A percentile compares a stretch with the other conserved stretches of the same genome.
Evolutionary conservation across 2,113 vertebrate species (phyloP).

Genomic region (Monopterus albus): DNA sequence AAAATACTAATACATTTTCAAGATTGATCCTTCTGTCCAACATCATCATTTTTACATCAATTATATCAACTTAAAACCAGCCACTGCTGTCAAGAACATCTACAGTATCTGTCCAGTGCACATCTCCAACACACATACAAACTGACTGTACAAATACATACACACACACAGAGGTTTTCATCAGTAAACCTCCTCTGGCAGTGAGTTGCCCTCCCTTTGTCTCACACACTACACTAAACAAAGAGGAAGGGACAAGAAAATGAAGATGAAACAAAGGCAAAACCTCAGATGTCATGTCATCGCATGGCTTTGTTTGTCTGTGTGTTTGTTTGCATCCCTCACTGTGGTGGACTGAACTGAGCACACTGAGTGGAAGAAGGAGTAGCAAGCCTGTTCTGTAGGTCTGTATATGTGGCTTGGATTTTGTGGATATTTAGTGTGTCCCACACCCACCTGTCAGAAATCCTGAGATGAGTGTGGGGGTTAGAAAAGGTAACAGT

Average conservation of each 20-base stretch:
- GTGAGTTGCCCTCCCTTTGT: constrained; percentile 61
- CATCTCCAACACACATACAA: too few species aligned
- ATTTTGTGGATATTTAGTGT: neutral
- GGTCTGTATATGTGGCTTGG: constrained; percentile 25
- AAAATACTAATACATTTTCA: neutral
- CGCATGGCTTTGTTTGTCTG: constrained; percentile 67
- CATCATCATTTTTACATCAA: neutral
- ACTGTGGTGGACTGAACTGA: constrained; percentile 54
- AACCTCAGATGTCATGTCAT: constrained; percentile 62
- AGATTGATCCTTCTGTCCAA: neutral
- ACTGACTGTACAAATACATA: too few species aligned
- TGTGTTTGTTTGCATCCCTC: constrained; percentile 60
- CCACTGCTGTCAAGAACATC: neutral
- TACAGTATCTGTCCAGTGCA: too few species aligned
- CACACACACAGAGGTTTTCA: too few species aligned
- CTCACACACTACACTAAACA: constrained; percentile 57
- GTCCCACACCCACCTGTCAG: neutral
- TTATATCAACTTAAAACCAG: neutral
- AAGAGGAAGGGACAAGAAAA: constrained; percentile 44
- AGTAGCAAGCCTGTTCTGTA: constrained; percentile 18
- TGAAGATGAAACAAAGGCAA: constrained; percentile 62
- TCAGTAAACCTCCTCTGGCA: constrained; percentile 60
- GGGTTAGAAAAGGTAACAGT: neutral
- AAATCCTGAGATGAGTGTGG: constrained; percentile 8
- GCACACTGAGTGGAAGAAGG: constrained; percentile 43